These are phyloP conservation scores for Hoplodrina blanda DNA, from an alignment of 2,888 invertebrate species.

Conservation along the genomic window DNA sequence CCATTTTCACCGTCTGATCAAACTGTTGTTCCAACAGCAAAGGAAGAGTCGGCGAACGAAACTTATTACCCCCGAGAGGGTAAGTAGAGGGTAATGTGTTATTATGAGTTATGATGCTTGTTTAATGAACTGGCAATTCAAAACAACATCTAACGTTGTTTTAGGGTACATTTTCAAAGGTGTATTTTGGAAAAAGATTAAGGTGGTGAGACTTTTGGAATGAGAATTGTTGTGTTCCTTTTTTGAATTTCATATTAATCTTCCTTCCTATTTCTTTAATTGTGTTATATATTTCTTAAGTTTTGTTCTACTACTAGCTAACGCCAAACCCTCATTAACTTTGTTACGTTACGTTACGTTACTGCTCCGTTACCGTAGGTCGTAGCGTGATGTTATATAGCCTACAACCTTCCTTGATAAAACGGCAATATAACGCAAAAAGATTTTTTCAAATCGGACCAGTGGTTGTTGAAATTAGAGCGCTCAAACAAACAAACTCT, in stretches of 20 bases:
- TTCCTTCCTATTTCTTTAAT: background rate
- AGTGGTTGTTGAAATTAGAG: too few species aligned
- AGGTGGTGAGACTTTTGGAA: background rate
- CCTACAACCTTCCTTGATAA: too few species aligned
- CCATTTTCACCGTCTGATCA: constrained; percentile 2
- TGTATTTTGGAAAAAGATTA: background rate
- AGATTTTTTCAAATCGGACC: too few species aligned
- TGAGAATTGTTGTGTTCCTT: too few species aligned
- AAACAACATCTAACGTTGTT: constrained; percentile 26
- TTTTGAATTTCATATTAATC: background rate
- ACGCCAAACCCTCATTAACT: too few species aligned
- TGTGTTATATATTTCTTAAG: too few species aligned
- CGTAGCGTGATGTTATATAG: too few species aligned
- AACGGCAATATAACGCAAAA: too few species aligned
- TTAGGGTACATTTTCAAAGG: constrained; percentile 9
- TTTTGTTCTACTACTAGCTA: too few species aligned
- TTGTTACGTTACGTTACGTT: too few species aligned
- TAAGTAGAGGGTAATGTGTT: constrained; percentile 50
- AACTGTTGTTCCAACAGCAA: constrained; percentile 35
- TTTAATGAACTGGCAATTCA: constrained; percentile 49
- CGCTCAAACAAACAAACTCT: too few species aligned
- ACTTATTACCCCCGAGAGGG: constrained; percentile 47
- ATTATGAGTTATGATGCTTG: constrained; percentile 56
- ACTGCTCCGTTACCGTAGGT: too few species aligned
- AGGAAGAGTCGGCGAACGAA: constrained; percentile 40